These are phyloP conservation scores for Acanthosepion lycidas DNA, from an alignment of 2,888 invertebrate genomes.

Conservation along the genomic window DNA sequence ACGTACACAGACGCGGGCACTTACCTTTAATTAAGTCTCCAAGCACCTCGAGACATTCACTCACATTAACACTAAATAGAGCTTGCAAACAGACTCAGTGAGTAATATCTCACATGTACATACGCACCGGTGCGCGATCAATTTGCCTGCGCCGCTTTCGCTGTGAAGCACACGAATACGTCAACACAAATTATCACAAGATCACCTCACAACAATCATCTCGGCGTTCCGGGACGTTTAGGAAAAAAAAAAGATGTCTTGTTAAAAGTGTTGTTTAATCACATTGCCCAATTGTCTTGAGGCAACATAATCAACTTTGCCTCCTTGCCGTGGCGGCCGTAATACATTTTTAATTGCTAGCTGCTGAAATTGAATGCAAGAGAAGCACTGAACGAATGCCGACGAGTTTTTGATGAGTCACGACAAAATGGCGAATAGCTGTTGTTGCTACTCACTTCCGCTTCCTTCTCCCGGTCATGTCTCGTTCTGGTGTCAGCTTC, in stretches of 20 bases:
- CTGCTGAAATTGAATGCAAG: neutral
- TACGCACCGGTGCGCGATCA: neutral
- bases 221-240: neutral
- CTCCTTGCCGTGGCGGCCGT: neutral
- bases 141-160: neutral
- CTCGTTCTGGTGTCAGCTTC: neutral
- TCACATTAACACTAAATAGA: neutral
- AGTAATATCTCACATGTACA: no score
- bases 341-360: constrained; percentile 23
- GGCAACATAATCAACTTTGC: neutral
- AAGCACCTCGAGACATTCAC: neutral
- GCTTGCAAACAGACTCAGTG: neutral
- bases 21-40: neutral
- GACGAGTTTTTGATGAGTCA: neutral
- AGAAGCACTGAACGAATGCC: constrained; percentile 21
- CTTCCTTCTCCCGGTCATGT: neutral
- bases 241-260: neutral
- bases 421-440: neutral
- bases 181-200: constrained; percentile 33
- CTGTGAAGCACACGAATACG: neutral
- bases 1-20: neutral
- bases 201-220: constrained; percentile 33
- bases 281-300: constrained; percentile 33
- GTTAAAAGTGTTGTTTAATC: constrained; percentile 33
- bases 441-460: neutral